Evolutionary conservation across 92 coral and sea anemone species (phyloP), one percentile per base, ranked within the genome.

Genomic region (Porites divaricata): DNA sequence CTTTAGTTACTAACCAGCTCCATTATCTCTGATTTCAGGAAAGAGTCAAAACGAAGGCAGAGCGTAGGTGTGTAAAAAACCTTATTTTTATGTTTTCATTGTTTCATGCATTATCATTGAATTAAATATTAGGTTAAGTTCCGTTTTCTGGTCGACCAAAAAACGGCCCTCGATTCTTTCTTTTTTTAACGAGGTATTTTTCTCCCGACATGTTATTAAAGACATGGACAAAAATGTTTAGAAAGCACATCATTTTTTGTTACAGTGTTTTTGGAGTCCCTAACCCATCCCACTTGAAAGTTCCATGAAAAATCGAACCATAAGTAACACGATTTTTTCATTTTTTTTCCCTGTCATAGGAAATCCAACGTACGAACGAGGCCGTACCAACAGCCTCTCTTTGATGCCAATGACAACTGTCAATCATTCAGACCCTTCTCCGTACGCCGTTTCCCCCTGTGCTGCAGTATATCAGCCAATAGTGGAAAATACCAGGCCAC

Each of bases 351-450:
- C 61, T 81, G 35, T 54, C 59, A 54, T 77, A 82, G 86, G 79
- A 72, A 82, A 82, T 72, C 86, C 86, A 48, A 82, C 86, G 4
- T 82, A 82, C 58, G 86, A 82, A 72, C 79, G 86, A 73, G 86
- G 86, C 61, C 9, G 5, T 20, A 79, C 72, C 63, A 73, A 25
- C 9, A 73, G 86, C 79, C 72, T 82, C 78, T 28, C 19, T 15
- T 16, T 72, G 78, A 50, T 66, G 62, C 72, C 70, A 59, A 7
- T 45, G 71, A 17, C 72, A 82, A 59, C 58, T 50, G 61, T 71
- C 58, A 70, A 62, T 59, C 68, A 53, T 59, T 56, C 24, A 45
- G 70, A 61, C 19, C 35, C 78, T 4, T 64, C 70, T 24, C 70
- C 63, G 6, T 45, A 74, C 52, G 61, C 59, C 15, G 71, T 49